Evolutionary conservation across 1,140 invertebrate species (phyloP).

Genomic region (Temnothorax curvispinosus): DNA sequence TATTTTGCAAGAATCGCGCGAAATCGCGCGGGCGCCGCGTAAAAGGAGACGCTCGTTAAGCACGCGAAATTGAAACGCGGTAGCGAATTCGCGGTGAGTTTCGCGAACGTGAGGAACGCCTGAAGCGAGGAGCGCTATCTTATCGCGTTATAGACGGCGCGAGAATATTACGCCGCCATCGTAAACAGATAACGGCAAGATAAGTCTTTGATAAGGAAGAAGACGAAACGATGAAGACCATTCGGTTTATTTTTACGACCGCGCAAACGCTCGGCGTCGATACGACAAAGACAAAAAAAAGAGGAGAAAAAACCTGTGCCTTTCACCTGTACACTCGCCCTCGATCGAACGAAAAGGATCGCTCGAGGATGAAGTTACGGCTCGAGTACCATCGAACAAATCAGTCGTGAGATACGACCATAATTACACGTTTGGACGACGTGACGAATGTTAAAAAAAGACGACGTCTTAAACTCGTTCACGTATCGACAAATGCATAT

Average conservation of each 20-base stretch:
- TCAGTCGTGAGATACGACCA: not conserved
- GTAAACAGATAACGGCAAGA: conserved; percentile 67
- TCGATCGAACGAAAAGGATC: conserved; percentile 14
- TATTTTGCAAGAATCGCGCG: not conserved
- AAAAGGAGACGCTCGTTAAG: not conserved
- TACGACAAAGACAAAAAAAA: not conserved
- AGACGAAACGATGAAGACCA: conserved; percentile 23
- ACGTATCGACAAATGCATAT: conserved; percentile 1
- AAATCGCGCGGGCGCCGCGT: conserved; percentile 3
- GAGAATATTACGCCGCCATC: conserved; percentile 56
- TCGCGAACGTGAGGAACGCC: not conserved
- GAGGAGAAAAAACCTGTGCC: not conserved
- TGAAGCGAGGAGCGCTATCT: conserved; percentile 46
- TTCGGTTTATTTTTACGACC: conserved; percentile 49
- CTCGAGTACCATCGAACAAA: conserved; percentile 2
- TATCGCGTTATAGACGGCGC: conserved; percentile 55
- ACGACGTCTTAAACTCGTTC: not conserved
- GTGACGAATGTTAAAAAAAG: conserved; percentile 6
- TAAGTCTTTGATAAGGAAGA: conserved; percentile 61
- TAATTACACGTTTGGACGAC: conserved; percentile 13
- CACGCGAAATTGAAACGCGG: not conserved
- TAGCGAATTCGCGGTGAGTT: not conserved
- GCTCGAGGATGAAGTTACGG: conserved; percentile 9
- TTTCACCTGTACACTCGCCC: conserved; percentile 36
- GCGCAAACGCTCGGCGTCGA: not conserved